These are phyloP conservation scores for Dreissena polymorpha DNA, from an alignment of 1,140 invertebrate species.

Conservation along the genomic window DNA sequence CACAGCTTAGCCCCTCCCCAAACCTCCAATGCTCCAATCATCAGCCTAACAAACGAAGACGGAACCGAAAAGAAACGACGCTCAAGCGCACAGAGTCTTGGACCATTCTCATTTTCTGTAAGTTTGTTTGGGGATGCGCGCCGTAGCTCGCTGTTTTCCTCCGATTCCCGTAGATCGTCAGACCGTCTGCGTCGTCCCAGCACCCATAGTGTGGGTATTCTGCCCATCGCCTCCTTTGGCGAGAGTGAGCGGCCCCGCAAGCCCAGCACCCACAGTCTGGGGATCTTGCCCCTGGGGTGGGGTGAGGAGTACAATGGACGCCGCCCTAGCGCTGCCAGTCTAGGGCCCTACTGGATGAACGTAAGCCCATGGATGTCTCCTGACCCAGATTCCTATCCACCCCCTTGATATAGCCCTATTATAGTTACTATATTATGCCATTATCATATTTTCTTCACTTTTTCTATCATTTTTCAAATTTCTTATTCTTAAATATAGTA, in stretches of 20 bases:
- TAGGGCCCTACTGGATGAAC: slow-evolving; percentile 69
- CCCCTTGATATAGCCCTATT: slow-evolving; percentile 11
- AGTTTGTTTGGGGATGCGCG: slow-evolving; percentile 73
- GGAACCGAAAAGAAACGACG: slow-evolving; percentile 66
- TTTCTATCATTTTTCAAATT: no score
- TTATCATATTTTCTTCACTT: no score
- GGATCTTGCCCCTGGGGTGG: slow-evolving; percentile 70
- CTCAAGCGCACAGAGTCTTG: slow-evolving; percentile 74
- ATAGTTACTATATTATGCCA: background rate
- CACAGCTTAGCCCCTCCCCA: slow-evolving; percentile 72
- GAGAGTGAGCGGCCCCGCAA: slow-evolving; percentile 72
- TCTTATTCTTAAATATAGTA: no score
- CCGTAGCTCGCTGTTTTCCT: slow-evolving; percentile 60
- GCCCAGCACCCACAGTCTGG: slow-evolving; percentile 75
- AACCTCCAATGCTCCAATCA: slow-evolving; percentile 59
- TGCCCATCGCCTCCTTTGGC: slow-evolving; percentile 74
- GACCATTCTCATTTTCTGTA: slow-evolving; percentile 72
- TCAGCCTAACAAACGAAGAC: slow-evolving; percentile 73
- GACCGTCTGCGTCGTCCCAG: slow-evolving; percentile 67
- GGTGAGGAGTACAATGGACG: slow-evolving; percentile 68
- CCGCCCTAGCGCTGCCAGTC: slow-evolving; percentile 71
- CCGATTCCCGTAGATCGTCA: slow-evolving; percentile 58
- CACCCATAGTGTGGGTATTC: slow-evolving; percentile 74
- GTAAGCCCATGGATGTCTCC: slow-evolving; percentile 50
- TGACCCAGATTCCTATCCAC: slow-evolving; percentile 1